Percentiles rank a stretch among this genome's conserved stretches.
phyloP scores from a whole-genome alignment of 2,113 vertebrate genomes.

The Amphilophus citrinellus region DNA sequence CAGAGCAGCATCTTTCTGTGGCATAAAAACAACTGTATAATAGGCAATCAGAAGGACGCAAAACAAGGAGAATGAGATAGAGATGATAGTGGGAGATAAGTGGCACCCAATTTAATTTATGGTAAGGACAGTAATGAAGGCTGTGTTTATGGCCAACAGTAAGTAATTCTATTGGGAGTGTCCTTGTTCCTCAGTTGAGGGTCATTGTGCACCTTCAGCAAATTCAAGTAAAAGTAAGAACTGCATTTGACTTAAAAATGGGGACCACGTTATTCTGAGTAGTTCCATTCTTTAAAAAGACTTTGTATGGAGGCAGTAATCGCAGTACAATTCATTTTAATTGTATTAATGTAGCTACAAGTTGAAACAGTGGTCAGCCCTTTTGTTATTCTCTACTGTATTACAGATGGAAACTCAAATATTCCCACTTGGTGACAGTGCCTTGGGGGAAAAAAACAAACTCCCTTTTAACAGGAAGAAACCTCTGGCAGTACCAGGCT shows the following conservation, averaged over 20 bases:
- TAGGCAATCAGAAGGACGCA: conserved; percentile 9
- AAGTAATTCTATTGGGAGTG: conserved; percentile 27
- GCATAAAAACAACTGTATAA: background rate
- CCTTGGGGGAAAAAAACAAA: background rate
- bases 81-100: conserved; percentile 25
- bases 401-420: background rate
- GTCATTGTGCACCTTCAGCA: conserved; percentile 28
- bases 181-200: conserved; percentile 43
- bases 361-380: background rate
- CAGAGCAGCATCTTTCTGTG: background rate
- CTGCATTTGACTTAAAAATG: background rate
- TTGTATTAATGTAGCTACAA: background rate
- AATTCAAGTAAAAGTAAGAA: background rate
- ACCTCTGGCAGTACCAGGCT: background rate
- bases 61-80: conserved; percentile 15
- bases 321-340: background rate
- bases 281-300: background rate
- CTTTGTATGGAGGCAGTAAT: background rate
- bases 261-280: background rate
- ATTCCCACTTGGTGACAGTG: background rate
- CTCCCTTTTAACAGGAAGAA: background rate
- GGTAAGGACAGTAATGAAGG: conserved; percentile 31
- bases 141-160: conserved; percentile 33
- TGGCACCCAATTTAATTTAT: conserved; percentile 39
- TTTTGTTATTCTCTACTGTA: background rate